Base-by-base conservation (phyloP, 2,113 vertebrate species). In the Spilogale gracilis region DNA sequence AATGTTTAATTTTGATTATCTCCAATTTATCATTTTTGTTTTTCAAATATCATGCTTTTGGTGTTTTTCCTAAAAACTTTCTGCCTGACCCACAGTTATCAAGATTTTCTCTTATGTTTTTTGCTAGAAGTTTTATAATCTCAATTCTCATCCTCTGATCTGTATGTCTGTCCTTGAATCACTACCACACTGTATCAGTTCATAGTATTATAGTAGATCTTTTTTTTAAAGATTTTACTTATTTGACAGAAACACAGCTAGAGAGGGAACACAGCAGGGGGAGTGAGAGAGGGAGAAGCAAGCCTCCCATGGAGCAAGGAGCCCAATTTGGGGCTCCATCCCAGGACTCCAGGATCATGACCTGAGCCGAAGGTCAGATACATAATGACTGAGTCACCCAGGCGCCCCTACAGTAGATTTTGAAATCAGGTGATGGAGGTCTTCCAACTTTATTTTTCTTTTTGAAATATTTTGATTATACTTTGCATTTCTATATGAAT, bases 121-220 rank as follows among this genome's bases (percentile, higher is more conserved):
- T 54, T 78, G 20, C 48, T 9, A 76, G 12, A 92, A 61, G n/a
- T 78, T 74, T 86, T 93, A 52, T 86, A 12, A 16, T 71, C n/a
- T 91, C 32, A 61, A 1, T 89, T 74, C n/a, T 78, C 81, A 32
- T n/a, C 52, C 43, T 52, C 67, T 80, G 32, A 61, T 16, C 32
- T 81, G 10, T n/a, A 56, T 81, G 63, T 92, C 45, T 92, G 30
- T 73, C 25, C 54, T 80, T 32, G 30, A 13, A 71, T 8, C 82
- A 80, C 6, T 45, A 73, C n/a, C 54, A 71, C n/a, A 81, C 13
- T 69, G 20, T 84, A 27, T 61, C 80, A 45, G 71, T 79, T 85
- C 52, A 50, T 85, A 27, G 54, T 54, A 92, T 95, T 80, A 60
- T 52, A 45, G 58, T 83, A 86, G 54, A 54, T 81, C 92, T 95